A percentile compares a stretch with the other conserved stretches of the same genome.
phyloP scores from a whole-genome alignment of 2,797 vertebrate species.

The Premnoplex brunnescens region DNA sequence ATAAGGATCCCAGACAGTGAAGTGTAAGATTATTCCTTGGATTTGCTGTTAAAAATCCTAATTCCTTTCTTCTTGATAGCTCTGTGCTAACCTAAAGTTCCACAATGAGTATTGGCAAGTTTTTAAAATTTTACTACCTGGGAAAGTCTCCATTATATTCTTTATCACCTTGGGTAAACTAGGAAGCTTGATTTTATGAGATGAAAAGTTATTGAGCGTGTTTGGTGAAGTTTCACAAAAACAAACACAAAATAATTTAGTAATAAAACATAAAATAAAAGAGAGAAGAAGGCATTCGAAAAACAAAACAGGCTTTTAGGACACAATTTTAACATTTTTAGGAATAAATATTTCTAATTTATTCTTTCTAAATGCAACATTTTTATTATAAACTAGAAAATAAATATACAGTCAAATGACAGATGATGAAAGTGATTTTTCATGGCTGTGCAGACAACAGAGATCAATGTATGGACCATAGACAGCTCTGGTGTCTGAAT shows the following conservation, averaged over 20 bases:
- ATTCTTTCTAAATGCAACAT: neutral
- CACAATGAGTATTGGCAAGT: neutral
- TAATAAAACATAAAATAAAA: neutral
- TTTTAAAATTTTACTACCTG: neutral
- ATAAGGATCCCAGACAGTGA: neutral
- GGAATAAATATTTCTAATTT: neutral
- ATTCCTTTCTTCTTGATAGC: neutral
- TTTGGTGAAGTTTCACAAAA: neutral
- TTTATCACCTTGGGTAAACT: neutral
- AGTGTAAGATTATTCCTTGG: neutral
- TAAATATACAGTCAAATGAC: neutral
- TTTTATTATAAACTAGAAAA: neutral
- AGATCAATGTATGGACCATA: neutral
- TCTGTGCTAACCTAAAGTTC: neutral
- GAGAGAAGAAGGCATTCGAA: neutral
- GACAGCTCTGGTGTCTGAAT: neutral
- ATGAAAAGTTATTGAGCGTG: neutral
- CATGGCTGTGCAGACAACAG: neutral
- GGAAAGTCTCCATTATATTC: neutral
- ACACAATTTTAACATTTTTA: neutral
- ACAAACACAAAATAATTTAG: neutral
- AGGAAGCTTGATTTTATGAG: constrained; percentile 9
- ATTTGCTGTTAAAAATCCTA: neutral
- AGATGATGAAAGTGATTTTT: neutral
- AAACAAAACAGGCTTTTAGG: neutral